Base-by-base conservation (phyloP, 2,888 invertebrate genomes). In the Argyra leucocephala region DNA sequence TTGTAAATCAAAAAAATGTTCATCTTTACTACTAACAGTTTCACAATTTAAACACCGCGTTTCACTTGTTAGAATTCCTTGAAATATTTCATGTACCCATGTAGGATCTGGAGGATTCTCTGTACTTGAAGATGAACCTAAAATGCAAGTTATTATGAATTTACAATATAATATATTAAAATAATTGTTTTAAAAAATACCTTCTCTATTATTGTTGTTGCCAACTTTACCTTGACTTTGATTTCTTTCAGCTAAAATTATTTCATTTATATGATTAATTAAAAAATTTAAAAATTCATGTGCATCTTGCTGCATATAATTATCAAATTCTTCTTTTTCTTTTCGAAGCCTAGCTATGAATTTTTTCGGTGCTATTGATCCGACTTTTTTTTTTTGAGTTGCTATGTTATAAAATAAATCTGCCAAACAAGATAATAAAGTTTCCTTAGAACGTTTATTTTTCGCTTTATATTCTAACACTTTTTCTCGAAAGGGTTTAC, bases 61-160 rank as follows among this genome's bases (percentile, higher is more conserved):
- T 84, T 99, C 61, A 21, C 61, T 61, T 61, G 61, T 61, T 31
- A 61, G 31, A 23, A 61, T 61, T 18, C 61, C 61, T 69, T 99
- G 98, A 82, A 99, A 99, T 77, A 99, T 97, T 82, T 99, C 99
- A 78, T 98, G 98, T 67, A 99, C 97, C 99, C 99, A 99, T 1
- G 98, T 98, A 63, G 95, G 93, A 74, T 96, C 95, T 0, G 76
- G 59, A 23, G 23, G 23, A 24, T 3, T 26, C 21, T 24, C 26
- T 21, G 61, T 61, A n/a, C 21, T 23, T 24, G 23, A 24, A 9
- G 24, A 21, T 26, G 21, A 22, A n/a, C 24, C 31, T 31, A 18
- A 48, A 48, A 48, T n/a, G 18, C 18, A n/a, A 5, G 18, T 18
- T 26, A 26, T 26, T 26, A 9, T 26, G 4, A 26, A 26, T 26